phyloP scores from a whole-genome alignment of 2,797 vertebrate genomes.

The Chelmon rostratus region DNA sequence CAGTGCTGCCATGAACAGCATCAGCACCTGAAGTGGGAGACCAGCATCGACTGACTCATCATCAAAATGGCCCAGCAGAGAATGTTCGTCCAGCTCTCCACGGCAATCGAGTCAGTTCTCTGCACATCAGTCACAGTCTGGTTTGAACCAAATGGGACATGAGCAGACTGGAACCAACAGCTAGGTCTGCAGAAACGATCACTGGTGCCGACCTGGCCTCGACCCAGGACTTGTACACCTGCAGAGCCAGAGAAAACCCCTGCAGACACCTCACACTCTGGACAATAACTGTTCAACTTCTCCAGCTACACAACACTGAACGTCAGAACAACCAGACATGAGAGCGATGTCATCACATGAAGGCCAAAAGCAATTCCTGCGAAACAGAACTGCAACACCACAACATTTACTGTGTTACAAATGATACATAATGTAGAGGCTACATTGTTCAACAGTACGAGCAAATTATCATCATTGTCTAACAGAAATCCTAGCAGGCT shows the following conservation, averaged over 20 bases:
- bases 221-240: not conserved
- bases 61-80: not conserved
- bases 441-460: not conserved
- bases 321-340: not conserved
- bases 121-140: conserved; percentile 9
- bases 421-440: too few species aligned
- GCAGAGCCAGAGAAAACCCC: not conserved
- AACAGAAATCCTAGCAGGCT: not conserved
- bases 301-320: not conserved
- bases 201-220: not conserved
- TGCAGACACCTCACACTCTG: not conserved
- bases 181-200: not conserved
- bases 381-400: too few species aligned
- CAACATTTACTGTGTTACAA: too few species aligned
- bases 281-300: not conserved
- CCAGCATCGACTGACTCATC: not conserved
- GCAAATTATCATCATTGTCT: not conserved
- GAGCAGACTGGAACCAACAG: not conserved
- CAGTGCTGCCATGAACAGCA: too few species aligned
- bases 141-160: not conserved
- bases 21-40: not conserved
- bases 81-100: conserved; percentile 1
- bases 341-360: not conserved
- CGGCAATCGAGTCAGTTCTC: conserved; percentile 3
- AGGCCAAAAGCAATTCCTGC: not conserved